Evolutionary conservation across 1,140 invertebrate species (phyloP).

Genomic region (Pseudomyrmex sp.): DNA sequence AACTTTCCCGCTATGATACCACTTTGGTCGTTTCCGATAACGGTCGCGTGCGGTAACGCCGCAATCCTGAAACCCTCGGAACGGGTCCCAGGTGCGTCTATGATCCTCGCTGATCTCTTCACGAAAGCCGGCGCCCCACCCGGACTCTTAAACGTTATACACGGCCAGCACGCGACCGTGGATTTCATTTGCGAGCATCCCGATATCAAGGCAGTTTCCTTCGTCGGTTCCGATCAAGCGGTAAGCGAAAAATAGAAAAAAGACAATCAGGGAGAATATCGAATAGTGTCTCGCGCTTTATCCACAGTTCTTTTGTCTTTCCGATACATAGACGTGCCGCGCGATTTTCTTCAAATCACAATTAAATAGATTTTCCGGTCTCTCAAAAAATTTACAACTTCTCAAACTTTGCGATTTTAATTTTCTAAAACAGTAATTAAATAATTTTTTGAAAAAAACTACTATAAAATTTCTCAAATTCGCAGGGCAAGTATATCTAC

Average conservation of each 20-base stretch:
- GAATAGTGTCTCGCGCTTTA: neutral
- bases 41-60: slow-evolving; percentile 95
- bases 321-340: neutral
- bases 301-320: neutral
- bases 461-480: slow-evolving; percentile 50
- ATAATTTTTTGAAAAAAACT: neutral
- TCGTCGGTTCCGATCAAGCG: slow-evolving; percentile 98
- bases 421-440: neutral
- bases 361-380: too few species aligned
- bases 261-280: neutral
- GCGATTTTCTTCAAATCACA: neutral
- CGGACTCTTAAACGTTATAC: slow-evolving; percentile 98
- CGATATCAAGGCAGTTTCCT: slow-evolving; percentile 98
- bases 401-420: too few species aligned
- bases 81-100: slow-evolving; percentile 97
- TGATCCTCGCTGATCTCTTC: slow-evolving; percentile 96
- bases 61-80: slow-evolving; percentile 96
- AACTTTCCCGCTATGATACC: slow-evolving; percentile 99
- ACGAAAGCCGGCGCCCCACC: slow-evolving; percentile 96
- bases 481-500: slow-evolving; percentile 97
- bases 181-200: slow-evolving; percentile 99
- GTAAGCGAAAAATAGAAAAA: slow-evolving; percentile 83
- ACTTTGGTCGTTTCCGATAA: slow-evolving; percentile 99
- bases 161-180: slow-evolving; percentile 96
- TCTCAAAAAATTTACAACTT: too few species aligned